These are phyloP conservation scores for Ophion slaviceki DNA, from an alignment of 2,888 invertebrate genomes.

Conservation along the genomic window DNA sequence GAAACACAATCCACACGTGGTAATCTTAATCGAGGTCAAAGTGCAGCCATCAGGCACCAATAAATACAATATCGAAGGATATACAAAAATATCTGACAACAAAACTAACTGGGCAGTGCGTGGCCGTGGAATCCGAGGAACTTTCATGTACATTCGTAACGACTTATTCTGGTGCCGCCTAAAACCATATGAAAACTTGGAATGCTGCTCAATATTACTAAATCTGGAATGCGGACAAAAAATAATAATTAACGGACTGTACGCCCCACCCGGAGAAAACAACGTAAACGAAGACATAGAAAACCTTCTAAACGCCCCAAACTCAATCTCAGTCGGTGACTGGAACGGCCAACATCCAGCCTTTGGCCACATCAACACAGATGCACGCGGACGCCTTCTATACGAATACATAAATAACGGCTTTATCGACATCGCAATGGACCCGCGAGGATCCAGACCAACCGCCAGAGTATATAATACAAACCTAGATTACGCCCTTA, in stretches of 20 bases:
- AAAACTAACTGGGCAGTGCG: slow-evolving; percentile 20
- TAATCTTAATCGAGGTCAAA: slow-evolving; percentile 31
- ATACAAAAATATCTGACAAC: slow-evolving; percentile 27
- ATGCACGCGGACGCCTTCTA: slow-evolving; percentile 16
- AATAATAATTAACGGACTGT: slow-evolving; percentile 33
- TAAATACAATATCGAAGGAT: slow-evolving; percentile 39
- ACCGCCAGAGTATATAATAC: not conserved
- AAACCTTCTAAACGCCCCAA: slow-evolving; percentile 21
- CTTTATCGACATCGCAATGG: slow-evolving; percentile 14
- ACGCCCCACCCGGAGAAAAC: not conserved
- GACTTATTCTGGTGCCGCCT: slow-evolving; percentile 13
- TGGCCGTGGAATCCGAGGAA: slow-evolving; percentile 12
- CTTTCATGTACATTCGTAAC: slow-evolving; percentile 29
- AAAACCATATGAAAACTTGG: slow-evolving; percentile 9
- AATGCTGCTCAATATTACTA: slow-evolving; percentile 31
- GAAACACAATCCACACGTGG: slow-evolving; percentile 34
- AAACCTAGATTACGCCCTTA: slow-evolving; percentile 33
- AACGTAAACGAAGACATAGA: slow-evolving; percentile 29
- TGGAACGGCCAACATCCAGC: slow-evolving; percentile 31
- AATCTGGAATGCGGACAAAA: slow-evolving; percentile 13
- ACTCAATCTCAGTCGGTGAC: slow-evolving; percentile 28
- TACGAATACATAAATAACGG: slow-evolving; percentile 20
- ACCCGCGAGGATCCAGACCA: not conserved
- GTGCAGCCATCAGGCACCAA: slow-evolving; percentile 21
- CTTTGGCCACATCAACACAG: slow-evolving; percentile 18